Evolutionary conservation across 2,888 invertebrate genomes (phyloP), one percentile per base, ranked within the genome.

Genomic region (Dryococelus australis): DNA sequence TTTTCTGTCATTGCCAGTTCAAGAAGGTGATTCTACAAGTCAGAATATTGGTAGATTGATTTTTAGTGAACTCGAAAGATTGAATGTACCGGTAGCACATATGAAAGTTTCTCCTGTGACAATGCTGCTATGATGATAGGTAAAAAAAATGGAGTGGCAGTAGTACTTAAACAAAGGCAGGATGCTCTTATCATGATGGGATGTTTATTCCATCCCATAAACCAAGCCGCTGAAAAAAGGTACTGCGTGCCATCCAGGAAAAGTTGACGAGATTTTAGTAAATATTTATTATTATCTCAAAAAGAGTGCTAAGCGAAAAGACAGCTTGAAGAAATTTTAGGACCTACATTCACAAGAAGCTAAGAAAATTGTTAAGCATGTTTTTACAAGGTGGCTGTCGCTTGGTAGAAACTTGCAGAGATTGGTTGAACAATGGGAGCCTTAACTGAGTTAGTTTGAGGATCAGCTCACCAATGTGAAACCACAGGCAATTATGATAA

Each of bases 171-270:
- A 28, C 35, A 83, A 27, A 83, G 8, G 10, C 83, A 83, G n/a
- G 43, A 28, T 16, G 12, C 20, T 28, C 43, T 26, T 35, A 83
- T 83, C 28, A 28, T 83, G 12, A 83, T 83, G 28, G 83, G 83
- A 35, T 83, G 35, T 43, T 35, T 83, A 35, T 5, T 9, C 24
- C 83, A 83, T 28, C n/a, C 28, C 13, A 83, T 83, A 83, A 83
- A 83, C 20, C 27, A 9, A 83, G 28, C 83, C n/a, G 83, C 83
- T 13, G 83, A 35, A 83, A 20, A 81, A 83, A 83, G 83, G 35
- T 12, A 12, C 16, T 28, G 35, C 20, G 6, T 20, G 83, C 43
- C 16, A 28, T 28, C 83, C 83, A 35, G 9, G 6, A 12, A 83
- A 20, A 83, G n/a, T 83, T 35, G 83, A 83, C 3, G 43, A 83